Conservation (phyloP, 2,888 invertebrate species). For the Athetis lepigone region DNA sequence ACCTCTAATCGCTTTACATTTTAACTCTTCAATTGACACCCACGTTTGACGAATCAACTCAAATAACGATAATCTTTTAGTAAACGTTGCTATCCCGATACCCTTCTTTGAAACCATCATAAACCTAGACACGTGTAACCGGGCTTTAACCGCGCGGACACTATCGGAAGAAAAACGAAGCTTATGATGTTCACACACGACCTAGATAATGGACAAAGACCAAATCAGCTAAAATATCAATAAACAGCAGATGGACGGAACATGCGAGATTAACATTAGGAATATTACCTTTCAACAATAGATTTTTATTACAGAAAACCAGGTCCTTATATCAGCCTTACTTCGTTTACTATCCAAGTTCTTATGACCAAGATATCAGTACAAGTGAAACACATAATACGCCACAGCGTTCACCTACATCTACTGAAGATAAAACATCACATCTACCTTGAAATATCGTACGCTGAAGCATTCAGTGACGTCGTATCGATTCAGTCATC, state of each 20-base stretch:
- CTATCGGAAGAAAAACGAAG: neutral
- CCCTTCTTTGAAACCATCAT: neutral
- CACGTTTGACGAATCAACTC: conserved; percentile 2
- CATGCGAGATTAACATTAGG: neutral
- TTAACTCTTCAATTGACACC: conserved; percentile 6
- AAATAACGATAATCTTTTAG: conserved; percentile 12
- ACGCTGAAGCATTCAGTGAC: conserved; percentile 57
- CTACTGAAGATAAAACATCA: conserved; percentile 25
- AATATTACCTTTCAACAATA: neutral
- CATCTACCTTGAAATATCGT: conserved; percentile 56
- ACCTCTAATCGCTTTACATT: conserved; percentile 14
- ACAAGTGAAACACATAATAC: neutral
- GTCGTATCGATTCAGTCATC: conserved; percentile 72
- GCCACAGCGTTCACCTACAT: conserved; percentile 7
- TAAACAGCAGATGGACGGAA: neutral
- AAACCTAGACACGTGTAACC: neutral
- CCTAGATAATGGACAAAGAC: neutral
- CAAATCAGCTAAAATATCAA: neutral
- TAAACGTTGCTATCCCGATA: neutral
- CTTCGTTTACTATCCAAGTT: neutral
- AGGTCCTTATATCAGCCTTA: neutral
- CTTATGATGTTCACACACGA: neutral
- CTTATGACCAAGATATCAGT: neutral
- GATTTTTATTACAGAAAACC: neutral
- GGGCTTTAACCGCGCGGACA: neutral